Evolutionary conservation across 1,140 invertebrate species (phyloP).

Genomic region (Drosophila erecta): DNA sequence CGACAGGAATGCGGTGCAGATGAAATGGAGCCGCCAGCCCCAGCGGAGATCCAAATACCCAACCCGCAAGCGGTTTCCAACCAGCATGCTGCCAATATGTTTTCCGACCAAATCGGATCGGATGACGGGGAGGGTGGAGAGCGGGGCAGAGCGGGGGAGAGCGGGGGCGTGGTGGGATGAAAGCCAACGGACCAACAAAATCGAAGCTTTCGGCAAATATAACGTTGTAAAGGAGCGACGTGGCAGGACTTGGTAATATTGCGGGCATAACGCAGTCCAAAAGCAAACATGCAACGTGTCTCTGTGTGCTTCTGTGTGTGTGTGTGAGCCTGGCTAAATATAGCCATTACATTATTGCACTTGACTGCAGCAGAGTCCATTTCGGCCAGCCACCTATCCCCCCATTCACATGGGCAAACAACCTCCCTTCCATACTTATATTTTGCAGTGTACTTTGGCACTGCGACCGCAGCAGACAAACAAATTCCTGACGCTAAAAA

Average conservation of each 20-base stretch:
- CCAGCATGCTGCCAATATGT: conserved; percentile 53
- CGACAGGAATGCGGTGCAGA: conserved; percentile 69
- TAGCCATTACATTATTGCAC: conserved; percentile 77
- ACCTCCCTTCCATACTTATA: conserved; percentile 6
- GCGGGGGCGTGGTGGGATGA: background rate
- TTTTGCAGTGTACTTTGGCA: conserved; percentile 50
- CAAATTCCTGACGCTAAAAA: conserved; percentile 47
- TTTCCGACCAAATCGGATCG: conserved; percentile 14
- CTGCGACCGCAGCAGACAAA: conserved; percentile 54
- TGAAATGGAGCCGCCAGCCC: conserved; percentile 54
- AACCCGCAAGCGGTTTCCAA: conserved; percentile 8
- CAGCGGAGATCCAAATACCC: conserved; percentile 20
- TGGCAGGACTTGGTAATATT: conserved; percentile 54
- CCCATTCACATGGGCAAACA: background rate
- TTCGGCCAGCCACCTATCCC: conserved; percentile 15
- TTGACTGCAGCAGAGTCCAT: conserved; percentile 70
- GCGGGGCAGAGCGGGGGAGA: background rate
- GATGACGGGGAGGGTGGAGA: background rate
- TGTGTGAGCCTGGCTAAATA: conserved; percentile 40
- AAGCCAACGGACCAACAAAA: conserved; percentile 20
- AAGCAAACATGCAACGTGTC: conserved; percentile 40
- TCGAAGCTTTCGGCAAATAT: conserved; percentile 60
- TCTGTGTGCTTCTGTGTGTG: conserved; percentile 1
- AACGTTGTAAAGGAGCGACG: conserved; percentile 42
- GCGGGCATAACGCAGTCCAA: conserved; percentile 48